These are phyloP conservation scores for Cyclophora punctaria DNA, from an alignment of 2,888 invertebrate species.

Conservation along the genomic window DNA sequence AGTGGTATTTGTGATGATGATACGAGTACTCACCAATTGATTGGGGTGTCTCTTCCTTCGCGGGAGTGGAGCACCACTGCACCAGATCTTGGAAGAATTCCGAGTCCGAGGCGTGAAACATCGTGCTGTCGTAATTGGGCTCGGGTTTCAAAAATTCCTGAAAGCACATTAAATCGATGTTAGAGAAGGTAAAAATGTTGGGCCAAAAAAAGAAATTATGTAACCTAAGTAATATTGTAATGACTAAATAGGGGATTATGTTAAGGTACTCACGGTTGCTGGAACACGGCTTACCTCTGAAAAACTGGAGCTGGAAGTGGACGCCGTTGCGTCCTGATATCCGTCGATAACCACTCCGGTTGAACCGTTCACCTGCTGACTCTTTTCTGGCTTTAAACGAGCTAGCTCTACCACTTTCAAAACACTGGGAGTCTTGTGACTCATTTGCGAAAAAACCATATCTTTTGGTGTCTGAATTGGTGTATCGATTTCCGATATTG, in stretches of 20 bases:
- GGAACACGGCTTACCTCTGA: conserved; percentile 57
- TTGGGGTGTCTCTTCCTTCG: conserved; percentile 66
- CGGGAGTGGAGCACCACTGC: conserved; percentile 74
- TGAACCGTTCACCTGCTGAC: conserved; percentile 51
- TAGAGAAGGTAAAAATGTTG: conserved; percentile 25
- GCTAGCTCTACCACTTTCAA: conserved; percentile 73
- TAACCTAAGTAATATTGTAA: conserved; percentile 40
- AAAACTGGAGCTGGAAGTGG: conserved; percentile 49
- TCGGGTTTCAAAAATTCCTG: conserved; percentile 68
- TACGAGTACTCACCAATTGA: conserved; percentile 53
- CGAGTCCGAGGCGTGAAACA: conserved; percentile 72
- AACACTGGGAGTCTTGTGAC: conserved; percentile 64
- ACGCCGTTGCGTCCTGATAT: conserved; percentile 36
- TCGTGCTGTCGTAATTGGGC: conserved; percentile 55
- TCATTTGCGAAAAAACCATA: conserved; percentile 74
- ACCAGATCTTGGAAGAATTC: conserved; percentile 83
- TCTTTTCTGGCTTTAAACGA: conserved; percentile 68
- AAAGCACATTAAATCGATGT: conserved; percentile 41
- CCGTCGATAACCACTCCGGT: conserved; percentile 58
- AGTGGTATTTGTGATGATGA: background rate
- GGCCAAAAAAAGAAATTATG: conserved; percentile 30
- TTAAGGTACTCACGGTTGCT: conserved; percentile 51
- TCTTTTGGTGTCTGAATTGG: conserved; percentile 66
- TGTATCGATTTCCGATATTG: conserved; percentile 64
- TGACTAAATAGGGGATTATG: conserved; percentile 25